Percentiles rank a stretch among this genome's conserved stretches.
Conservation (phyloP, 2,888 invertebrate genomes). For the Ischnura elegans region DNA sequence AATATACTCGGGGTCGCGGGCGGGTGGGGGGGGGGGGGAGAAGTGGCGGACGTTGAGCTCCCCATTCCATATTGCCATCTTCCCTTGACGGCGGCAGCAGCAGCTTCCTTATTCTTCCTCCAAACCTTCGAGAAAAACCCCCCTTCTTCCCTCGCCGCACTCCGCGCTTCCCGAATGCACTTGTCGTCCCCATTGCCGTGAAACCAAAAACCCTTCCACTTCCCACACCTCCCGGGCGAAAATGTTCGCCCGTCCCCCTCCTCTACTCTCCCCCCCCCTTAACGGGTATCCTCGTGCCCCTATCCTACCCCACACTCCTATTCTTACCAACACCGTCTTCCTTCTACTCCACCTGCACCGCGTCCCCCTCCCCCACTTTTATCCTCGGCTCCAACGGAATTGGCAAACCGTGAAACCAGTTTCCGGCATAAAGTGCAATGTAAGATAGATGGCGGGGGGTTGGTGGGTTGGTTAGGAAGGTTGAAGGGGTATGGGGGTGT, state of each 20-base stretch:
- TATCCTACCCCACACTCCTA: background rate
- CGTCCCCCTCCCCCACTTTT: background rate
- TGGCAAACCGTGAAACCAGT: constrained; percentile 66
- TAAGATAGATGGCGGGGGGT: constrained; percentile 49
- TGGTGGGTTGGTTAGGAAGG: background rate
- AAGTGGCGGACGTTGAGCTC: background rate
- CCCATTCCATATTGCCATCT: background rate
- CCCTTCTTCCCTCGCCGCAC: background rate
- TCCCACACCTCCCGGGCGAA: constrained; percentile 62
- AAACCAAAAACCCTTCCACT: constrained; percentile 62
- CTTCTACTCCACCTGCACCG: background rate
- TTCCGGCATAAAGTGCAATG: constrained; percentile 67
- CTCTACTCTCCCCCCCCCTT: constrained; percentile 19
- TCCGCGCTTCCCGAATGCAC: constrained; percentile 12
- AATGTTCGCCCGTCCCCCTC: too few relatives aligned
- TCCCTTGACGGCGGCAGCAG: background rate
- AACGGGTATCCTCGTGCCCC: background rate
- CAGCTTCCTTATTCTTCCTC: constrained; percentile 31
- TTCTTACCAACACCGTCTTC: background rate
- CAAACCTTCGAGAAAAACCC: constrained; percentile 12
- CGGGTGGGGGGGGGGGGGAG: background rate
- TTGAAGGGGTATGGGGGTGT: background rate
- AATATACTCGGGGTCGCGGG: constrained; percentile 28
- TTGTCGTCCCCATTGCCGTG: constrained; percentile 36
- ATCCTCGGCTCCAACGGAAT: constrained; percentile 43